phyloP scores from a whole-genome alignment of 2,797 vertebrate species.

The Oryzias dopingdopingensis region DNA sequence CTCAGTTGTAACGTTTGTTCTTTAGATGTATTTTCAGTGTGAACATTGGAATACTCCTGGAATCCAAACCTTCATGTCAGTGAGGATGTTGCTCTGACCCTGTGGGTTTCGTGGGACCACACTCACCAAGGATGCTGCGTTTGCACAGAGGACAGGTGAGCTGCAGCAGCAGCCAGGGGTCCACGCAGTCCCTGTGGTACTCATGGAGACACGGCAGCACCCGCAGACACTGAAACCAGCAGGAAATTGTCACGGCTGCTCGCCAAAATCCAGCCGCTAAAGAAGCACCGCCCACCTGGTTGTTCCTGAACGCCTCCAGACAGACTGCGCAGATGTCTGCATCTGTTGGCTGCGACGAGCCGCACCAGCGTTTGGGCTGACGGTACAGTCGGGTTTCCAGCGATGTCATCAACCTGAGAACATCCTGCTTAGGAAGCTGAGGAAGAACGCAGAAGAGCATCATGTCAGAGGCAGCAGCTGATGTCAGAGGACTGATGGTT shows the following conservation, averaged over 20 bases:
- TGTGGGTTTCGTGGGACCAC: background rate
- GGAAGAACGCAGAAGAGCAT: fast-evolving
- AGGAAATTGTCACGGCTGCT: background rate
- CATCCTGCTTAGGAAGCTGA: slow-evolving; percentile 84
- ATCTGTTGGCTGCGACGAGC: slow-evolving; percentile 63
- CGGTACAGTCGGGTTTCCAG: slow-evolving; percentile 86
- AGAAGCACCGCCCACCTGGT: slow-evolving; percentile 77
- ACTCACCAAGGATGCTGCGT: slow-evolving; percentile 87
- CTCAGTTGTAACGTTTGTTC: too few relatives aligned
- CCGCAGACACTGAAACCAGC: slow-evolving; percentile 83
- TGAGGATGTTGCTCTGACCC: background rate
- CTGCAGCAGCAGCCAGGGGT: slow-evolving; percentile 91
- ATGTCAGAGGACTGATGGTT: too few relatives aligned
- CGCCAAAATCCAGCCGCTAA: too few relatives aligned
- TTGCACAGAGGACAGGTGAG: slow-evolving; percentile 96
- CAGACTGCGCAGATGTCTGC: slow-evolving; percentile 89
- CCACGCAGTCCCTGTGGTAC: slow-evolving; percentile 92
- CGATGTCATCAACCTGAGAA: slow-evolving; percentile 78
- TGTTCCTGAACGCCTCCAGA: slow-evolving; percentile 89
- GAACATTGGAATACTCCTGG: too few relatives aligned
- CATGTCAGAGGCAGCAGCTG: background rate
- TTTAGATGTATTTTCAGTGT: too few relatives aligned
- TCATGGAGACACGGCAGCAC: slow-evolving; percentile 92
- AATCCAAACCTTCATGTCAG: background rate
- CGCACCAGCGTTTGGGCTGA: slow-evolving; percentile 69